Base-by-base conservation (phyloP, 2,888 invertebrate genomes). In the Falcaria lacertinaria region DNA sequence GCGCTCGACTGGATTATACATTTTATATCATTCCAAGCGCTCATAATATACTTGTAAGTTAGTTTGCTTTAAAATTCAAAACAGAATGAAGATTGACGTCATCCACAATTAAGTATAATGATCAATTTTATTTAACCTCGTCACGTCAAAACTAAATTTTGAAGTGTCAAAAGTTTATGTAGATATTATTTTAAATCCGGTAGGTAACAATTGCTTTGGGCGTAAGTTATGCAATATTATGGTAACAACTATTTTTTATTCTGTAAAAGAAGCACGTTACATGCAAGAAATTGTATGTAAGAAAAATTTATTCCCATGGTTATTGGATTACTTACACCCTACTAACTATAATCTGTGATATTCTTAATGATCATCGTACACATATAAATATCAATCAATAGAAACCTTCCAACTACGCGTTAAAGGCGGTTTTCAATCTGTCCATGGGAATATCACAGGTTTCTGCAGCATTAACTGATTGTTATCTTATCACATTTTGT, bases 331-430 rank as follows among this genome's bases (percentile, higher is more conserved):
- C 59, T 70, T 62, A 67, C 60, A 57, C 54, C 50, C 48, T 53
- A 42, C 22, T 37, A 38, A 56, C 44, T 51, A 60, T 64, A 67
- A 71, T 69, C 74, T 73, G 71, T 75, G 72, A 67, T 74, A 64
- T 49, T 60, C 44, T 46, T 52, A 64, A 63, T 60, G 53, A 32
- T 52, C 15, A 36, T n/a, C 38, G 22, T 39, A 36, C 36, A 45
- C 43, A 43, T 42, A 51, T 45, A 44, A 48, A 34, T 33, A 33
- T 42, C 19, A 51, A 48, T 47, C 34, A 37, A 40, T 42, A 43
- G 48, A 55, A 46, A 53, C 50, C 49, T 54, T 51, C 42, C 25
- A 44, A 47, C 39, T 42, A 57, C 36, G 42, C 39, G 42, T 44
- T 39, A 46, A 46, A 41, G 45, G 39, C 48, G 44, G 45, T 39